Base-by-base conservation (phyloP, 2,888 invertebrate species). In the Brachyptera risi region DNA sequence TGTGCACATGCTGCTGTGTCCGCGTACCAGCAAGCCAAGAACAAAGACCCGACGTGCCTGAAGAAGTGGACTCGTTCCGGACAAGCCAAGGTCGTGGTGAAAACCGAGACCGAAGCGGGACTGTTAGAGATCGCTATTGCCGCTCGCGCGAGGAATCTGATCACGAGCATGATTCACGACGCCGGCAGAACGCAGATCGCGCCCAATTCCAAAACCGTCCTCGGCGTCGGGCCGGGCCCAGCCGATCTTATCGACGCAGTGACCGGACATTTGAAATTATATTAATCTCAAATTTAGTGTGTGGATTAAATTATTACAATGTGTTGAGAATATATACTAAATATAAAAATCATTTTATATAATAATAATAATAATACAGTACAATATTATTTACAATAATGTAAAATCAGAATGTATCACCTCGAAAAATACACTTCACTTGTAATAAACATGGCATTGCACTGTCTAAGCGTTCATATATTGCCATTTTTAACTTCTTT, bases 101-200 rank as follows among this genome's bases (percentile, higher is more conserved):
- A 88, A 76, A 82, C 85, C 67, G 92, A 94, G 35, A 86, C 84
- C 24, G 87, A 93, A 73, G 80, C 82, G 56, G 86, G 87, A 69
- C 76, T 96, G 67, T 75, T 85, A 66, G 78, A 83, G 65, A 78
- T 96, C 58, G 81, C 84, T 40, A 80, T 80, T 58, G 79, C 83
- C 64, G 95, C 96, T 0, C 84, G 82, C 68, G 77, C 82, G 27
- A 72, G 81, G 62, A 88, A 90, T 27, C 76, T 96, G 0, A 78
- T 88, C 37, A 83, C 87, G 11, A 86, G 87, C 64, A 72, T 92
- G 26, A 87, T 97, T 63, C 79, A 85, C 65, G 96, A 97, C 77
- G 96, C 96, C 3, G 97, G 97, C 1, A 85, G 92, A 67, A 97
- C 96, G 4, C 96, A 97, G 78, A 89, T 97, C 65, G 87, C 88